Evolutionary conservation across 37 sponge, comb jelly and placozoan genomes (phyloP).

Genomic region (Chondrilla cf. caribensis): DNA sequence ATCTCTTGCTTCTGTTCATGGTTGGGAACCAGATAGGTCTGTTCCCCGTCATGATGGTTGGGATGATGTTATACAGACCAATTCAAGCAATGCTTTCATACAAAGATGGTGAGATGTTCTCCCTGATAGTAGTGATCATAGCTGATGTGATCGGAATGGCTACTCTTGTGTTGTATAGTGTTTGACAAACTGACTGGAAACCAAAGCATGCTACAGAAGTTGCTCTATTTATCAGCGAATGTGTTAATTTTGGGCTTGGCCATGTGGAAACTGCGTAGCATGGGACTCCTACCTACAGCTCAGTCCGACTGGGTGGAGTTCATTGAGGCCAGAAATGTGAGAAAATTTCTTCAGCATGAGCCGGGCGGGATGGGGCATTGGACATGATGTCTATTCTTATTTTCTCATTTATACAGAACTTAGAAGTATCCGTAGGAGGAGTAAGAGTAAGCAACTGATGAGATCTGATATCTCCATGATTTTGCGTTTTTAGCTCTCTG

Average conservation of each 20-base stretch:
- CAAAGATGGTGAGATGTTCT: slow-evolving; percentile 55
- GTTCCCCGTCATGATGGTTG: slow-evolving; percentile 98
- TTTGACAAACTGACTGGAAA: slow-evolving; percentile 77
- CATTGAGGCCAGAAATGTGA: slow-evolving; percentile 64
- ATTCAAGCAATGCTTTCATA: slow-evolving; percentile 77
- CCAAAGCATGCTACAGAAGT: slow-evolving; percentile 82
- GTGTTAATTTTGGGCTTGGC: slow-evolving; percentile 75
- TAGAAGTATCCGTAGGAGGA: too few relatives aligned
- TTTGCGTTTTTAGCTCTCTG: too few relatives aligned
- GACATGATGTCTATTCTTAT: too few relatives aligned
- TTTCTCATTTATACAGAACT: too few relatives aligned
- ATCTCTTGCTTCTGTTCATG: slow-evolving; percentile 93
- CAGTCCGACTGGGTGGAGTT: slow-evolving; percentile 99
- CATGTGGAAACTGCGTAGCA: slow-evolving; percentile 86
- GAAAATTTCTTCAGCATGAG: too few relatives aligned
- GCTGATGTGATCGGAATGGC: background rate
- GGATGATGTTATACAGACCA: slow-evolving; percentile 90
- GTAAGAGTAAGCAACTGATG: too few relatives aligned
- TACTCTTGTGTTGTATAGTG: slow-evolving; percentile 25
- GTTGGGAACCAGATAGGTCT: slow-evolving; percentile 92
- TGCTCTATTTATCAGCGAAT: slow-evolving; percentile 85
- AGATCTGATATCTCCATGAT: too few relatives aligned
- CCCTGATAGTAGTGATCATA: background rate
- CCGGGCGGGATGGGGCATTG: too few relatives aligned
- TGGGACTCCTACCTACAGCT: slow-evolving; percentile 92